Conservation (phyloP, 2,797 vertebrate genomes). For the Schizopygopsis malacanthus region DNA sequence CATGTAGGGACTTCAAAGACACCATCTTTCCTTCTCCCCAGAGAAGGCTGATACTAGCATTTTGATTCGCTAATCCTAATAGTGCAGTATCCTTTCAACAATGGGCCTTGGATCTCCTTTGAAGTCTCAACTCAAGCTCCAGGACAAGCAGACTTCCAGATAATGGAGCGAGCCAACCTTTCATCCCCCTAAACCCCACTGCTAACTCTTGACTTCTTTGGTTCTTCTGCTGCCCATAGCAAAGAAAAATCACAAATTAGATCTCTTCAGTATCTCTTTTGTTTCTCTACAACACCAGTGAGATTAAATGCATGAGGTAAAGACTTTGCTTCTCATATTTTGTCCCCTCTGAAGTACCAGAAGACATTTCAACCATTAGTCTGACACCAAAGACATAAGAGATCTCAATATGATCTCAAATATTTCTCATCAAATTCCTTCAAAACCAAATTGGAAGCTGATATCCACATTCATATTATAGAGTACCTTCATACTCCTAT, state of each 20-base stretch:
- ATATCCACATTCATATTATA: not conserved
- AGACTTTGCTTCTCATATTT: not conserved
- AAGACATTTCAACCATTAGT: not conserved
- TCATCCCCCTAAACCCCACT: constrained; percentile 29
- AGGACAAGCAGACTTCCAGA: constrained; percentile 25
- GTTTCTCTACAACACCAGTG: not conserved
- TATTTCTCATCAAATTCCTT: not conserved
- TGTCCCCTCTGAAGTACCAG: not conserved
- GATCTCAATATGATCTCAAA: not conserved
- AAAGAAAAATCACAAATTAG: not conserved
- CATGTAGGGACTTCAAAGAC: constrained; percentile 56
- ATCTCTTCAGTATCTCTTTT: not conserved
- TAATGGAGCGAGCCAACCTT: constrained; percentile 21
- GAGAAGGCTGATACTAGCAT: constrained; percentile 45
- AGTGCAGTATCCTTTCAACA: constrained; percentile 53
- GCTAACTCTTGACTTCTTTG: constrained; percentile 8
- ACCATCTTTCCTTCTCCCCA: constrained; percentile 6
- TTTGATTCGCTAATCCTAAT: constrained; percentile 53
- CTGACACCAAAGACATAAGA: not conserved
- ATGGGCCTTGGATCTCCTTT: constrained; percentile 43
- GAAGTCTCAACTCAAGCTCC: constrained; percentile 50
- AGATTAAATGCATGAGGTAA: not conserved
- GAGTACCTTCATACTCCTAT: not conserved
- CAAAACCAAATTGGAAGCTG: not conserved
- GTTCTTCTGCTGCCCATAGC: not conserved